Percentiles rank a stretch among this genome's conserved stretches.
Conservation (phyloP, 1,140 invertebrate species). For the Piezodorus guildinii region DNA sequence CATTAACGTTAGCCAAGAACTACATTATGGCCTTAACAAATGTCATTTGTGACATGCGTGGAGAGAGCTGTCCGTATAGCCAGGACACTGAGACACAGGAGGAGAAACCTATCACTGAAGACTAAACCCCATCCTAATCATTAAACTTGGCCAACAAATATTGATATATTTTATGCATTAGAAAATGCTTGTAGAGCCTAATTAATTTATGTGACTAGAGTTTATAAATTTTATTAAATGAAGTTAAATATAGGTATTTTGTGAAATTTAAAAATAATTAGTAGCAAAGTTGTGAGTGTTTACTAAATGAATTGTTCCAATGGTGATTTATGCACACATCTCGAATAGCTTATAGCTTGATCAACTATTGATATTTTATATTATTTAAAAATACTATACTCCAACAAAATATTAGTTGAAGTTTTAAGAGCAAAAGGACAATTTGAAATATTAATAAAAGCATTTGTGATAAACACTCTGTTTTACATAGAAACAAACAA, state of each 20-base stretch:
- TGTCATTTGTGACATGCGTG: slow-evolving; percentile 69
- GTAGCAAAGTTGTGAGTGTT: not conserved
- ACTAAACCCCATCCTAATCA: not conserved
- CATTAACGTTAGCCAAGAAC: slow-evolving; percentile 75
- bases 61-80: slow-evolving; percentile 49
- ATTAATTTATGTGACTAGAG: not conserved
- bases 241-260: not conserved
- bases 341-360: too few species aligned
- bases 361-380: too few species aligned
- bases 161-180: too few species aligned
- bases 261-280: not conserved
- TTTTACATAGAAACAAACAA: too few species aligned
- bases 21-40: slow-evolving; percentile 84
- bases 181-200: not conserved
- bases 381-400: too few species aligned
- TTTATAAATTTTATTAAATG: not conserved
- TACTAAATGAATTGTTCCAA: not conserved
- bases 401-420: too few species aligned
- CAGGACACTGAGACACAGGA: not conserved
- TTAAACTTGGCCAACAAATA: too few species aligned
- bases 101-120: not conserved
- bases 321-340: too few species aligned
- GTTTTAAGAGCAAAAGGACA: too few species aligned
- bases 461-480: too few species aligned
- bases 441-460: too few species aligned